Evolutionary conservation across 1,140 invertebrate species (phyloP).

Genomic region (Pogonus chalceus): DNA sequence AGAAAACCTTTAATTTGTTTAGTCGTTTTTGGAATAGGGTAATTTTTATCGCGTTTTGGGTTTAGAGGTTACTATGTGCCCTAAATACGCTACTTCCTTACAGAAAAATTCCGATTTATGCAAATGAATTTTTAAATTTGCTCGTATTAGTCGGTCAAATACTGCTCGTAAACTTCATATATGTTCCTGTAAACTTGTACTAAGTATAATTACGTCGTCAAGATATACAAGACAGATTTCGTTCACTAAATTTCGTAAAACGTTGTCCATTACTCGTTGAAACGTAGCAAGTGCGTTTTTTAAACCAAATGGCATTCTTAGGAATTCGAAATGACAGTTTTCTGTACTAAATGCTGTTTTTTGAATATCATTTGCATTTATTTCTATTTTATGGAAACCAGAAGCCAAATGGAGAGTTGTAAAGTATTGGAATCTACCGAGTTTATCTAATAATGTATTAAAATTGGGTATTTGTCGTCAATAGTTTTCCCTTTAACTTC

Average conservation of each 20-base stretch:
- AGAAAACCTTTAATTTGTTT: neutral
- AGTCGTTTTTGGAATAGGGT: neutral
- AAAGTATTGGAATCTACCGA: constrained; percentile 31
- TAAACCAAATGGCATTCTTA: constrained; percentile 33
- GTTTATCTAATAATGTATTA: constrained; percentile 27
- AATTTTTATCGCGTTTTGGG: neutral
- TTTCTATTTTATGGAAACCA: constrained; percentile 39
- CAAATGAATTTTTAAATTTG: constrained; percentile 12
- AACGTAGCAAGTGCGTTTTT: constrained; percentile 35
- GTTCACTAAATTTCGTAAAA: constrained; percentile 27
- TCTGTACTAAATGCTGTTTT: constrained; percentile 35
- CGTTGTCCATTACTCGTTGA: constrained; percentile 34
- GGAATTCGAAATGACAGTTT: constrained; percentile 32
- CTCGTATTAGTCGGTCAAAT: constrained; percentile 4
- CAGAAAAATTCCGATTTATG: neutral
- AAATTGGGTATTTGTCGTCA: constrained; percentile 3
- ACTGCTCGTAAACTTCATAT: constrained; percentile 6
- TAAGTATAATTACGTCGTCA: constrained; percentile 19
- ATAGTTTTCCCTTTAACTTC: constrained; percentile 6
- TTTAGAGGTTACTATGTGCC: neutral
- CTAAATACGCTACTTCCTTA: neutral
- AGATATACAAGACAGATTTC: constrained; percentile 19
- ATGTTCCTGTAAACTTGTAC: no score
- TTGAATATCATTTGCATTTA: constrained; percentile 23
- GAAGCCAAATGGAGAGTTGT: constrained; percentile 34